These are phyloP conservation scores for Myotis myotis DNA, from an alignment of 2,797 vertebrate genomes.

Conservation along the genomic window DNA sequence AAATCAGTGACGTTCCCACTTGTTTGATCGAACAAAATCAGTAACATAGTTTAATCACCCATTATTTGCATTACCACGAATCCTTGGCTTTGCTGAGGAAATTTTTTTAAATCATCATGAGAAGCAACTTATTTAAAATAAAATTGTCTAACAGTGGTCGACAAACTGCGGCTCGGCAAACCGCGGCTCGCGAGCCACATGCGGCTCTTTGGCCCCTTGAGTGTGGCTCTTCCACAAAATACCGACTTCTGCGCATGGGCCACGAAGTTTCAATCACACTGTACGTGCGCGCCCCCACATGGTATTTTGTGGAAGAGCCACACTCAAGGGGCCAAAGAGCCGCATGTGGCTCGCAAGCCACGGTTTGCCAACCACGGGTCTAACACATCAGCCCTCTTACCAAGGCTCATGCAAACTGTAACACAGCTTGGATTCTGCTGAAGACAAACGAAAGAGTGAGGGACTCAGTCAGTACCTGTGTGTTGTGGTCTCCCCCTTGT, in stretches of 20 bases:
- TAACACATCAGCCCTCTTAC: neutral
- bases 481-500: fast-evolving
- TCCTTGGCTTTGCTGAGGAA: neutral
- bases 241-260: no score
- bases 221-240: no score
- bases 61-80: neutral
- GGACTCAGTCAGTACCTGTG: fast-evolving
- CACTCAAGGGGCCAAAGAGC: no score
- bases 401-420: neutral
- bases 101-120: neutral
- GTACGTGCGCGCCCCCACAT: no score
- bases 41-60: neutral
- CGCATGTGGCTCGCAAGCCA: no score
- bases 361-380: no score
- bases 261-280: no score
- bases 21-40: neutral
- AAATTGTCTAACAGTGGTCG: neutral
- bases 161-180: no score
- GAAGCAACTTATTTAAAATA: neutral
- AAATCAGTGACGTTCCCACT: neutral
- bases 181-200: no score
- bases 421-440: neutral
- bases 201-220: no score
- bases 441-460: neutral
- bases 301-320: no score